A percentile compares a stretch with the other conserved stretches of the same genome.
Evolutionary conservation across 2,888 invertebrate species (phyloP).

Genomic region (Trachelus tabidus): DNA sequence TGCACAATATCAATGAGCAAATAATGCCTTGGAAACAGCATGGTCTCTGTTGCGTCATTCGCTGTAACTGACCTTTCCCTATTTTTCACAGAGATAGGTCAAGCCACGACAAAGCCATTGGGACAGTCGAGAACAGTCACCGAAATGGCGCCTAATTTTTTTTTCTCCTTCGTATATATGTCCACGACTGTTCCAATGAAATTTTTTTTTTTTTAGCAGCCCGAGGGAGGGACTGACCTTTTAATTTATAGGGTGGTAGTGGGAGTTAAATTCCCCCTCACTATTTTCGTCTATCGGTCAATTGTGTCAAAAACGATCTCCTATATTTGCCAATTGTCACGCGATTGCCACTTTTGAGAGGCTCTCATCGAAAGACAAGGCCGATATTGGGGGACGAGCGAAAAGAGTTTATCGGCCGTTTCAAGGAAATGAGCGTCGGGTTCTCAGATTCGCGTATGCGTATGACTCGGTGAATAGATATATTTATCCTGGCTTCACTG

Average conservation of each 20-base stretch:
- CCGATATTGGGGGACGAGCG: background rate
- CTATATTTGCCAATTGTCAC: background rate
- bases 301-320: background rate
- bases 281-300: background rate
- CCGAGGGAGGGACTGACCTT: too few species aligned
- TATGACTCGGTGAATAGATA: background rate
- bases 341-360: background rate
- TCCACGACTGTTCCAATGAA: background rate
- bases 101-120: background rate
- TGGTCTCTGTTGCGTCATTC: background rate
- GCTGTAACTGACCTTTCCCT: background rate
- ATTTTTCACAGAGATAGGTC: background rate
- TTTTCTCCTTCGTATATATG: background rate
- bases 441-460: background rate
- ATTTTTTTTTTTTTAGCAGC: too few species aligned
- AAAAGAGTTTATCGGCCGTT: background rate
- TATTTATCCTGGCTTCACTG: background rate
- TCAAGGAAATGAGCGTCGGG: background rate
- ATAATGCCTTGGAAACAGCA: background rate
- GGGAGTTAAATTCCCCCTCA: too few species aligned
- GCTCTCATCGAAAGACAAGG: background rate
- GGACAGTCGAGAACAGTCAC: background rate
- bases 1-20: background rate
- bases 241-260: too few species aligned
- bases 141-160: background rate